Percentiles rank a stretch among this genome's conserved stretches.
Conservation (phyloP, 1,140 invertebrate species). For the Cecropterus lyciades region DNA sequence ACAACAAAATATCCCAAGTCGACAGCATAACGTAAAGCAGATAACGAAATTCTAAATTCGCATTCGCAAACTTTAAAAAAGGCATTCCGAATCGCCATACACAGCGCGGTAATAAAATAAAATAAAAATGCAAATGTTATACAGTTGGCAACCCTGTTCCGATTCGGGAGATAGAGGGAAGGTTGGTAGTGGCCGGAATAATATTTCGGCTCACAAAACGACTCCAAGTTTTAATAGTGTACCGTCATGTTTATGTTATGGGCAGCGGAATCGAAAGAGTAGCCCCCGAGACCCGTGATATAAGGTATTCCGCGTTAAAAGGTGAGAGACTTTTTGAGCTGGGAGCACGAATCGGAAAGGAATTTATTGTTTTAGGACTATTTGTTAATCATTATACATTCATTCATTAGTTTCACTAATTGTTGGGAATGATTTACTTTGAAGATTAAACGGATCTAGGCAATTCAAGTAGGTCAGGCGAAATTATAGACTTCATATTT, state of each 20-base stretch:
- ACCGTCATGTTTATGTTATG: slow-evolving; percentile 80
- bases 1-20: slow-evolving; percentile 37
- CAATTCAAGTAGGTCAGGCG: no score
- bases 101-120: slow-evolving; percentile 62
- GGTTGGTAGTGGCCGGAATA: slow-evolving; percentile 68
- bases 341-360: slow-evolving; percentile 9
- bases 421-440: no score
- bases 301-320: slow-evolving; percentile 53
- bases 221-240: slow-evolving; percentile 83
- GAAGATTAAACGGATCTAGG: no score
- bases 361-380: slow-evolving; percentile 19
- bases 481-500: no score
- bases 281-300: slow-evolving; percentile 57
- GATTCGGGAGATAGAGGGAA: slow-evolving; percentile 68
- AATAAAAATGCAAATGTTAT: slow-evolving; percentile 73
- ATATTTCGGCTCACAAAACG: slow-evolving; percentile 82
- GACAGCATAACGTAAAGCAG: slow-evolving; percentile 39
- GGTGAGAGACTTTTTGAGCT: slow-evolving; percentile 36
- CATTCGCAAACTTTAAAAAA: slow-evolving; percentile 53
- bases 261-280: slow-evolving; percentile 59
- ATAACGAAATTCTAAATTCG: slow-evolving; percentile 59
- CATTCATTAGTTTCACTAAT: no score
- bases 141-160: slow-evolving; percentile 68
- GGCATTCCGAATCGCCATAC: slow-evolving; percentile 53
- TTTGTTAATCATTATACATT: no score